phyloP scores from a whole-genome alignment of 2,113 vertebrate species.

The Tetrax tetrax region DNA sequence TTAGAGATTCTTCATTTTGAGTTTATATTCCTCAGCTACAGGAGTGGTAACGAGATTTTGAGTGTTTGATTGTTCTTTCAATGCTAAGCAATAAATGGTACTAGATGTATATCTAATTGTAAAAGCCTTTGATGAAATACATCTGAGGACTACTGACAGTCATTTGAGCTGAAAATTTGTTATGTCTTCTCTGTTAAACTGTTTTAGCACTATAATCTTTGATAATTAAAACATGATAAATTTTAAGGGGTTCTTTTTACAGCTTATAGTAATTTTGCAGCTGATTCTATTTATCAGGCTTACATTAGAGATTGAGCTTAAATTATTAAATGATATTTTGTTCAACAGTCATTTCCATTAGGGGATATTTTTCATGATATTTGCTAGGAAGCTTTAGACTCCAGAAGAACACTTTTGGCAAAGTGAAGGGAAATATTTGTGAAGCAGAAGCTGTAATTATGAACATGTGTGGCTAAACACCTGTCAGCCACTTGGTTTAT shows the following conservation, averaged over 20 bases:
- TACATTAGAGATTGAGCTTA: not conserved
- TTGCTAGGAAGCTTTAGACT: constrained; percentile 2
- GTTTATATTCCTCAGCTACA: not conserved
- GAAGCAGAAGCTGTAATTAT: constrained; percentile 24
- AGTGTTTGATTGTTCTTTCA: not conserved
- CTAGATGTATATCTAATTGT: not conserved
- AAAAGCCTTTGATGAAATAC: constrained; percentile 16
- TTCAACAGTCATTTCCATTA: constrained; percentile 16
- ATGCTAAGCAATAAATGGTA: not conserved
- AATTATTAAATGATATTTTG: constrained; percentile 52
- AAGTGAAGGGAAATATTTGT: constrained; percentile 30
- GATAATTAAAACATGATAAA: constrained; percentile 40
- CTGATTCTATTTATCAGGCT: constrained; percentile 8
- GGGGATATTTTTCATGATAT: constrained; percentile 16
- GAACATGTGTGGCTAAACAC: constrained; percentile 1
- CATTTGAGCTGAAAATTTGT: constrained; percentile 17
- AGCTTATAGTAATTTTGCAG: not conserved
- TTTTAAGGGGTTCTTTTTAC: not conserved
- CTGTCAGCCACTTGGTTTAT: not conserved
- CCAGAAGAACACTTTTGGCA: constrained; percentile 35
- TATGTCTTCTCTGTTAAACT: constrained; percentile 14
- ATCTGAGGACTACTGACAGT: not conserved
- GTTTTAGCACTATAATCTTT: constrained; percentile 16
- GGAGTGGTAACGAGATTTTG: not conserved
- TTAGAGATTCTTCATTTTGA: not conserved